Evolutionary conservation across 2,113 vertebrate genomes (phyloP), one percentile per base, ranked within the genome.

Genomic region (Indri indri): DNA sequence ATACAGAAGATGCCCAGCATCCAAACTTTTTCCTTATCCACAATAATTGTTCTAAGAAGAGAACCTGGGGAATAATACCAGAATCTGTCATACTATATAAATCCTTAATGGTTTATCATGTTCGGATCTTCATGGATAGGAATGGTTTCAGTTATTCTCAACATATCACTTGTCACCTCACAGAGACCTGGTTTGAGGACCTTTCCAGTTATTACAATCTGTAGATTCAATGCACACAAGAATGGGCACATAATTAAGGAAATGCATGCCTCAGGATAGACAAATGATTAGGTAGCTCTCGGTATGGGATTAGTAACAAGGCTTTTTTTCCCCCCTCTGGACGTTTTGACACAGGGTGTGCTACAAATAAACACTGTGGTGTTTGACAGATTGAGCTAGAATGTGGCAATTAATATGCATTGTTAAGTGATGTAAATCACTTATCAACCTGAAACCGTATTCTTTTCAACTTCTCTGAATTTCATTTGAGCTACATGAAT

Each of bases 401-500:
- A 83, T n/a, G 20, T 61, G 13, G 27, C 34, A 63, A 70, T 95
- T 70, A 20, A 81, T 57, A 61, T 2, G 8, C 13, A 82, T 4
- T 54, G 17, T 59, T 52, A 71, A 65, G 34, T 25, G 34, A 61
- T 73, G 22, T 57, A 89, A 86, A 54, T 92, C 27, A 73, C 9
- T n/a, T 52, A 45, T 22, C 54, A 45, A 45, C 0, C 2, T 9
- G 68, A 82, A 73, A 25, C 7, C 1, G 17, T 85, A 2, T 54
- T 73, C n/a, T 68, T 86, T 85, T 77, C 57, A 6, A 37, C 17
- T 25, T 68, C n/a, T 95, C 13, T 70, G 77, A 91, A 94, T 85
- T 90, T 65, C 23, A 40, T 90, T 90, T 88, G 63, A 83, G 34
- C 37, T 76, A 40, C 0, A 30, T 30, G 17, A 91, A 40, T 47